Conservation (phyloP, 2,113 vertebrate species). For the Scomber colias region DNA sequence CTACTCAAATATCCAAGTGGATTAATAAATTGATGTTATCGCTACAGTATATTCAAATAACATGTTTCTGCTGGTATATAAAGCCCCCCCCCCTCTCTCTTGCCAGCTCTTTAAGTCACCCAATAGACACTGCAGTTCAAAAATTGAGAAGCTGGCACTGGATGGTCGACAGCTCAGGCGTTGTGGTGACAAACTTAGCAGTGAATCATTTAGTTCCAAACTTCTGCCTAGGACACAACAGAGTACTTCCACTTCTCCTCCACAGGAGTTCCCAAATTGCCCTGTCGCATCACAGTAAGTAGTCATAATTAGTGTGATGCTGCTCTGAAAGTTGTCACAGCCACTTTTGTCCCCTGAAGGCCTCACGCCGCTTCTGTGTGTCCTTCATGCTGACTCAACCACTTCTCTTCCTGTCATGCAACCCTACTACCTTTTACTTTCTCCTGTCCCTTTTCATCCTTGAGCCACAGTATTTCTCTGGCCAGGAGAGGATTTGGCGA, state of each 20-base stretch:
- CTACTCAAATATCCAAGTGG: neutral
- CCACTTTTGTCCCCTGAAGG: conserved; percentile 34
- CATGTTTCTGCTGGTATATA: neutral
- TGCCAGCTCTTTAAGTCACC: neutral
- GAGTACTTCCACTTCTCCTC: neutral
- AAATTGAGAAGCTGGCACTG: conserved; percentile 6
- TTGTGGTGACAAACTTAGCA: neutral
- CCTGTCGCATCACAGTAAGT: conserved; percentile 4
- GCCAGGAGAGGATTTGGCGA: conserved; percentile 65
- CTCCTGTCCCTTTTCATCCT: conserved; percentile 27
- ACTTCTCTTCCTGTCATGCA: conserved; percentile 23
- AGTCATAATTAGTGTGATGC: conserved; percentile 28
- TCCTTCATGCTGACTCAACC: conserved; percentile 50
- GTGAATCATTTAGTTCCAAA: conserved; percentile 2
- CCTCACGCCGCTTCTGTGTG: conserved; percentile 13
- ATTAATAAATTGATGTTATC: neutral
- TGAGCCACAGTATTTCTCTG: conserved; percentile 46
- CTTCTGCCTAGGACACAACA: neutral
- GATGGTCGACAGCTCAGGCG: conserved; percentile 2
- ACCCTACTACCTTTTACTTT: neutral
- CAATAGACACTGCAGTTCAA: neutral
- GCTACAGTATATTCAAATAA: neutral
- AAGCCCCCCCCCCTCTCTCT: neutral
- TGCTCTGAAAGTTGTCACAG: conserved; percentile 33
- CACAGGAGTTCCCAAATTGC: neutral